phyloP scores from a whole-genome alignment of 1,140 invertebrate genomes.

The Harpegnathos saltator region DNA sequence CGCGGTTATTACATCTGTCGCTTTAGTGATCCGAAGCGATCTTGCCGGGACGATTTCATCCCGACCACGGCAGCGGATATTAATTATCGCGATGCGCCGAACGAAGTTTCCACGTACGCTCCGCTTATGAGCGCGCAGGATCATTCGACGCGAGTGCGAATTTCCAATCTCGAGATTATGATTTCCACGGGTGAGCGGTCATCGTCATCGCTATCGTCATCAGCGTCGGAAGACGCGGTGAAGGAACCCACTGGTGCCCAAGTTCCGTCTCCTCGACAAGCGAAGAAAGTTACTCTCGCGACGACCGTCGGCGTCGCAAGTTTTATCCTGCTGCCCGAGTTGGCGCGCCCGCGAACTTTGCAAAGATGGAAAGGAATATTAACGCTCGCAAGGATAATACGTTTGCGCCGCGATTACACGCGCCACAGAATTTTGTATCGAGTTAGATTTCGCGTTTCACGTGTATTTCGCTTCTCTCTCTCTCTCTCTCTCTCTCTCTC shows the following conservation, averaged over 20 bases:
- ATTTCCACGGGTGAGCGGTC: not conserved
- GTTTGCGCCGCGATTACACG: slow-evolving; percentile 26
- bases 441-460: slow-evolving; percentile 5
- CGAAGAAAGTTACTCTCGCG: slow-evolving; percentile 13
- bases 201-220: not conserved
- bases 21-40: too few species aligned
- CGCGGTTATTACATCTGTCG: too few species aligned
- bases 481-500: too few species aligned
- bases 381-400: slow-evolving; percentile 26
- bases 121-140: not conserved
- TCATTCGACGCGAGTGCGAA: not conserved
- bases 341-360: not conserved
- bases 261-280: not conserved
- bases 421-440: slow-evolving; percentile 18
- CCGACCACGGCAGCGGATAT: too few species aligned
- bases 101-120: too few species aligned
- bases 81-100: too few species aligned
- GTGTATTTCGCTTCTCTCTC: not conserved
- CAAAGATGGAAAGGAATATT: slow-evolving; percentile 7
- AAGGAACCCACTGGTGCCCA: slow-evolving; percentile 7
- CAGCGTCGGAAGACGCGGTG: not conserved
- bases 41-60: too few species aligned
- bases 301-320: not conserved
- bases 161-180: not conserved
- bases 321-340: not conserved